Conservation (phyloP, 2,888 invertebrate species). For the Ommatoiulus sabulosus region DNA sequence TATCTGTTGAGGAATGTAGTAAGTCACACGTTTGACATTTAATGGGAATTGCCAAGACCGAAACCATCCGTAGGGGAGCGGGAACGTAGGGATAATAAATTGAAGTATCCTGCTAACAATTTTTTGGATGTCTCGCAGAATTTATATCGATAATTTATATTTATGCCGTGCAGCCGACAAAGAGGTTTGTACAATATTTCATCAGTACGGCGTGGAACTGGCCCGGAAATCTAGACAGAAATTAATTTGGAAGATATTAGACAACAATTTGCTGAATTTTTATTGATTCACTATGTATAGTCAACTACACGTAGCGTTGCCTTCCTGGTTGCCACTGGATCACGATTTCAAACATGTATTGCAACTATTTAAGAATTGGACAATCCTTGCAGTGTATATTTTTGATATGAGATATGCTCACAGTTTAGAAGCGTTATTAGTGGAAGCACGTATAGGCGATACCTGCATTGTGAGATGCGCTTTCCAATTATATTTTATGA, state of each 20-base stretch:
- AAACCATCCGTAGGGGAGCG: background rate
- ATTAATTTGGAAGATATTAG: background rate
- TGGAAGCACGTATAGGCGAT: too few species aligned
- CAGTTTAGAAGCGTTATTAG: too few species aligned
- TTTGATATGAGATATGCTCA: too few species aligned
- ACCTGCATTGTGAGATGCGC: background rate
- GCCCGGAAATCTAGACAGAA: background rate
- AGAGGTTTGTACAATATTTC: background rate
- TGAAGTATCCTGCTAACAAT: background rate
- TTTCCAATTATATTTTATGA: background rate
- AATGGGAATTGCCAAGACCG: background rate
- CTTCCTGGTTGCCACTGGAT: too few species aligned
- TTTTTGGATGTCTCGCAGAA: background rate
- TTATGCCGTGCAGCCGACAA: background rate
- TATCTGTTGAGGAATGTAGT: constrained; percentile 40
- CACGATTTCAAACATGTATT: too few species aligned
- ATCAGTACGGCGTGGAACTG: background rate
- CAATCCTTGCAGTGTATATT: too few species aligned
- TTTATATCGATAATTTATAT: constrained; percentile 17
- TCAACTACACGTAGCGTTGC: too few species aligned
- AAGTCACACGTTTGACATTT: constrained; percentile 23
- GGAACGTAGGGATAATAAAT: background rate
- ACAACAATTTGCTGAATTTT: background rate
- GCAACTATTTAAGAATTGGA: too few species aligned
- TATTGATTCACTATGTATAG: background rate